Conservation (phyloP, 2,888 invertebrate genomes). For the Neocrepidodera transversa region DNA sequence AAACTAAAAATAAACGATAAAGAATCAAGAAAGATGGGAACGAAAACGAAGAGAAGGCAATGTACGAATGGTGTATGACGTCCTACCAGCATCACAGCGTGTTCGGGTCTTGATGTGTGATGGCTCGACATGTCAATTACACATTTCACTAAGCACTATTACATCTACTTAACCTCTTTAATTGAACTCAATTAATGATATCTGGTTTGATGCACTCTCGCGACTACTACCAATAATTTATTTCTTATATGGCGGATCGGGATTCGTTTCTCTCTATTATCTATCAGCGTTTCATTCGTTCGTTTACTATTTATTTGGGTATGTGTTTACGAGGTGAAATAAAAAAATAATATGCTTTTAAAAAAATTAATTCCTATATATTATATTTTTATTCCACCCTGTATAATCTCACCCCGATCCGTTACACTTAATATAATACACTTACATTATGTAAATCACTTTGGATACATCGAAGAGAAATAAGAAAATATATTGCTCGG, state of each 20-base stretch:
- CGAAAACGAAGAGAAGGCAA: conserved; percentile 24
- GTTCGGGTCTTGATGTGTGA: not conserved
- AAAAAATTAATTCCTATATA: too few relatives aligned
- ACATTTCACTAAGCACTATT: conserved; percentile 54
- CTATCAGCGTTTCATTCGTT: not conserved
- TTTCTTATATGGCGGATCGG: conserved; percentile 37
- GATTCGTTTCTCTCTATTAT: conserved; percentile 5
- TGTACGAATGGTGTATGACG: conserved; percentile 33
- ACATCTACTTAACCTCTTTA: conserved; percentile 58
- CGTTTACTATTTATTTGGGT: not conserved
- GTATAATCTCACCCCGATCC: not conserved
- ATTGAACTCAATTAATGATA: conserved; percentile 57
- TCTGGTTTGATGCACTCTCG: conserved; percentile 45
- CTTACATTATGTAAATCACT: conserved; percentile 22
- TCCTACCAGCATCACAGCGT: conserved; percentile 26
- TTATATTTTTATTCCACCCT: too few relatives aligned
- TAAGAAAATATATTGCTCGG: conserved; percentile 25
- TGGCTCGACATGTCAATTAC: conserved; percentile 49
- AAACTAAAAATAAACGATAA: too few relatives aligned
- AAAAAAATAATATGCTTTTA: too few relatives aligned
- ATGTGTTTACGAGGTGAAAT: not conserved
- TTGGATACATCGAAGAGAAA: conserved; percentile 20
- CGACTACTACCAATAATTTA: conserved; percentile 44
- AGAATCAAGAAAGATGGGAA: too few relatives aligned
- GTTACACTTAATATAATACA: conserved; percentile 21